A percentile compares a stretch with the other conserved stretches of the same genome.
phyloP scores from a whole-genome alignment of 2,888 invertebrate genomes.

The Synanthedon tipuliformis region DNA sequence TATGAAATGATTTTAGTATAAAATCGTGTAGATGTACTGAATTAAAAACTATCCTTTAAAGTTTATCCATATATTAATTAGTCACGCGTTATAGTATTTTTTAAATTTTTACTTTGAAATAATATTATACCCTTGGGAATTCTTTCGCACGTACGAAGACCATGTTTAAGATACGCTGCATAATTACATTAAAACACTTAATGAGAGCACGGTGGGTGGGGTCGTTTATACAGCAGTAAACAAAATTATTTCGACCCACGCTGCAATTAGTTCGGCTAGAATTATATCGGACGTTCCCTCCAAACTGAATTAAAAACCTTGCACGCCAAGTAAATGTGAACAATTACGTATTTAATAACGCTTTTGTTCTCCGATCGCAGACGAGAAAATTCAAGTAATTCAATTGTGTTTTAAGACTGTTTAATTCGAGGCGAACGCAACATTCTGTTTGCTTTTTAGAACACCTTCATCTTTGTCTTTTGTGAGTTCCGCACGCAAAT shows the following conservation, averaged over 20 bases:
- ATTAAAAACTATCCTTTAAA: no score
- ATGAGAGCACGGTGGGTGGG: conserved; percentile 54
- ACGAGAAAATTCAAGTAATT: conserved; percentile 69
- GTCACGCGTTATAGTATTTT: no score
- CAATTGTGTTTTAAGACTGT: conserved; percentile 67
- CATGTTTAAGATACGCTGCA: conserved; percentile 8
- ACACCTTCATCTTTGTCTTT: conserved; percentile 26
- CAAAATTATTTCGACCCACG: conserved; percentile 67
- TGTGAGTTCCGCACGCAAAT: background rate
- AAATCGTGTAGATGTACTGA: no score
- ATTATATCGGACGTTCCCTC: conserved; percentile 60
- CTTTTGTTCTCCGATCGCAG: conserved; percentile 62
- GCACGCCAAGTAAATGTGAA: conserved; percentile 67
- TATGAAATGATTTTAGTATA: no score
- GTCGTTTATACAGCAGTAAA: conserved; percentile 66
- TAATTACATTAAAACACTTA: conserved; percentile 36
- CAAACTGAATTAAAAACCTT: conserved; percentile 46
- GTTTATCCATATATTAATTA: no score
- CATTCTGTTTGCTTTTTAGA: conserved; percentile 51
- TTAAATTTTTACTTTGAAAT: no score
- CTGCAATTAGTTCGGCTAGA: conserved; percentile 68
- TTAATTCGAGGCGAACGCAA: conserved; percentile 55
- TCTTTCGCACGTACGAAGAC: background rate
- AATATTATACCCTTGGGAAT: background rate
- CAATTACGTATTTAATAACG: conserved; percentile 71